These are phyloP conservation scores for Botia kubotai DNA, from an alignment of 2,797 vertebrate genomes.

Conservation along the genomic window DNA sequence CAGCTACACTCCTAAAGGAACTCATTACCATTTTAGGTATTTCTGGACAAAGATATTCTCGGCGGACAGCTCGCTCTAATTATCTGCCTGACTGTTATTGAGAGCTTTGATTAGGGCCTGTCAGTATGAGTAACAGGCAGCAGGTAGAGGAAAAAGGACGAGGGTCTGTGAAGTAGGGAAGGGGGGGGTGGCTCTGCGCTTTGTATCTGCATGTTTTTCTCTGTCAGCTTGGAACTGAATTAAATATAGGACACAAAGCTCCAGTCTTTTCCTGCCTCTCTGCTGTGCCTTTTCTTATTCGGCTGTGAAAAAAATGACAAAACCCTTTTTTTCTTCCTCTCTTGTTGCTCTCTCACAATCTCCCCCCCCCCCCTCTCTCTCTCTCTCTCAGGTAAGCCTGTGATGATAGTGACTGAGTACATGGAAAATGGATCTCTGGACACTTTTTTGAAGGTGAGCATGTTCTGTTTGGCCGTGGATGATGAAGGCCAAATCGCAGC, in stretches of 20 bases:
- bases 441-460: slow-evolving; percentile 64
- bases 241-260: slow-evolving; percentile 54
- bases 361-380: slow-evolving; percentile 24
- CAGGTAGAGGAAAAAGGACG: slow-evolving; percentile 55
- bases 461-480: slow-evolving; percentile 20
- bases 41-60: slow-evolving; percentile 69
- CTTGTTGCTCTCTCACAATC: neutral
- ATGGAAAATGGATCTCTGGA: slow-evolving; percentile 70
- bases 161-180: slow-evolving; percentile 8
- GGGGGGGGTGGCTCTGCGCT: slow-evolving; percentile 8
- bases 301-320: slow-evolving; percentile 38
- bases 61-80: slow-evolving; percentile 65
- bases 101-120: slow-evolving; percentile 69
- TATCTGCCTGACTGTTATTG: slow-evolving; percentile 69
- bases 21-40: slow-evolving; percentile 69
- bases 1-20: slow-evolving; percentile 54
- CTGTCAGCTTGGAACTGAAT: slow-evolving; percentile 49
- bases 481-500: slow-evolving; percentile 21
- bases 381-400: slow-evolving; percentile 63
- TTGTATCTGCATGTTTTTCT: slow-evolving; percentile 42
- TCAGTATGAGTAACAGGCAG: slow-evolving; percentile 67
- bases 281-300: slow-evolving; percentile 24
- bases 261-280: slow-evolving; percentile 24
- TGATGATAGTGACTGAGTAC: slow-evolving; percentile 69
- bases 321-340: slow-evolving; percentile 7